Evolutionary conservation across 2,888 invertebrate genomes (phyloP), one percentile per base, ranked within the genome.

Genomic region (Coelogynopora nodosa): DNA sequence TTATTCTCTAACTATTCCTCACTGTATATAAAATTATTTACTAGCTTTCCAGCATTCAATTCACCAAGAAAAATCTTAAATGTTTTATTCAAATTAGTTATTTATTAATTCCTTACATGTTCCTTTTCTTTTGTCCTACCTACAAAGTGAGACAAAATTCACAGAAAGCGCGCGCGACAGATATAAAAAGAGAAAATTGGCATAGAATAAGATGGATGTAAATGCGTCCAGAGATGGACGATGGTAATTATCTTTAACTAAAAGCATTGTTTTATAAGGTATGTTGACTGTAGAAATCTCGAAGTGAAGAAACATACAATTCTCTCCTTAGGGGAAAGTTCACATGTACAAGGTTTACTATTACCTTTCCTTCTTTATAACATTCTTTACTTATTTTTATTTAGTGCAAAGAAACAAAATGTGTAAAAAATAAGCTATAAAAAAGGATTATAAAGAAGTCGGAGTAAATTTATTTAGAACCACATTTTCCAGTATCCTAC

Each of bases 1-100:
- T 49, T 18, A 49, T 5, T 49, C 18, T 18, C n/a, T 49, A 18
- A 49, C 18, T 49, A 49, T 49, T 49, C 18, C 18, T 49, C 49
- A 13, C 49, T 49, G 18, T 49, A 49, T 18, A 49, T 49, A 18
- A 49, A 49, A 49, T 49, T 49, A 18, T 49, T 49, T 18, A 5
- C 49, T 13, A 49, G 49, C 18, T 18, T 49, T 49, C 49, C 49
- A 49, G 49, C 49, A 49, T 49, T 49, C 49, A 49, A 49, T 49
- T 49, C 49, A 49, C 18, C 49, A 49, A 49, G 49, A 49, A 18
- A 49, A 49, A 49, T 74, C 74, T 74, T 74, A 74, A 74, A 74
- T 74, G 74, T 26, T 74, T 74, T 74, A 74, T 74, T 74, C 74
- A 74, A 74, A 74, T 74, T 74, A 74, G 74, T 74, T 74, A 74